Evolutionary conservation across 2,888 invertebrate genomes (phyloP).

Genomic region (Noctuana brunneofusca): DNA sequence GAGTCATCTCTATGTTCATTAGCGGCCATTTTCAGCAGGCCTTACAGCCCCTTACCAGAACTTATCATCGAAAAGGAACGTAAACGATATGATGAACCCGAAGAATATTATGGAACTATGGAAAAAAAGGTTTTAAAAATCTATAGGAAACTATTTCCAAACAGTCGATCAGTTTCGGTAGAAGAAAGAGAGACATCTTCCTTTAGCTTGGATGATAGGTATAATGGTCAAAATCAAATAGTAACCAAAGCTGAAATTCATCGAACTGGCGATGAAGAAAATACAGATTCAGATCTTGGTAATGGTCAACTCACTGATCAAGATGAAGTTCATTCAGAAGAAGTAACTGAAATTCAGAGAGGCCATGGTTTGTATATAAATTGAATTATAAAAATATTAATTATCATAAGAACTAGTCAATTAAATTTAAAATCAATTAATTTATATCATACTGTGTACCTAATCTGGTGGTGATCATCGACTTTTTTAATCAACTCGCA

Average conservation of each 20-base stretch:
- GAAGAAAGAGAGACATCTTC: neutral
- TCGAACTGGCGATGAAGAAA: neutral
- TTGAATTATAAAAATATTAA: too few species aligned
- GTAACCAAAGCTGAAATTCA: neutral
- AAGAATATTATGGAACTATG: constrained; percentile 47
- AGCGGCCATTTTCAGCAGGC: too few species aligned
- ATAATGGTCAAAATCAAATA: neutral
- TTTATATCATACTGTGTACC: too few species aligned
- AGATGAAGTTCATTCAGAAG: neutral
- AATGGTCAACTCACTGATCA: neutral
- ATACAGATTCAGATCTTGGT: neutral
- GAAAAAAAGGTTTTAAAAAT: constrained; percentile 43
- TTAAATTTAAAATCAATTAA: too few species aligned
- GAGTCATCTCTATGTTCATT: too few species aligned
- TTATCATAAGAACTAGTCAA: too few species aligned
- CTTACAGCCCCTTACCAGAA: constrained; percentile 21
- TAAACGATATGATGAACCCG: constrained; percentile 40
- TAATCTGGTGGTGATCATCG: too few species aligned
- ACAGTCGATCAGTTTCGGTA: neutral
- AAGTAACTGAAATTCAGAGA: constrained; percentile 2
- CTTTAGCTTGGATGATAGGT: neutral
- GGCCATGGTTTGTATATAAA: neutral
- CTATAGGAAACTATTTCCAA: constrained; percentile 45
- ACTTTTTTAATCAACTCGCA: too few species aligned
- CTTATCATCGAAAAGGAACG: constrained; percentile 17